A percentile compares a stretch with the other conserved stretches of the same genome.
Evolutionary conservation across 2,888 invertebrate species (phyloP).

Genomic region (Cheilosia vulpina): DNA sequence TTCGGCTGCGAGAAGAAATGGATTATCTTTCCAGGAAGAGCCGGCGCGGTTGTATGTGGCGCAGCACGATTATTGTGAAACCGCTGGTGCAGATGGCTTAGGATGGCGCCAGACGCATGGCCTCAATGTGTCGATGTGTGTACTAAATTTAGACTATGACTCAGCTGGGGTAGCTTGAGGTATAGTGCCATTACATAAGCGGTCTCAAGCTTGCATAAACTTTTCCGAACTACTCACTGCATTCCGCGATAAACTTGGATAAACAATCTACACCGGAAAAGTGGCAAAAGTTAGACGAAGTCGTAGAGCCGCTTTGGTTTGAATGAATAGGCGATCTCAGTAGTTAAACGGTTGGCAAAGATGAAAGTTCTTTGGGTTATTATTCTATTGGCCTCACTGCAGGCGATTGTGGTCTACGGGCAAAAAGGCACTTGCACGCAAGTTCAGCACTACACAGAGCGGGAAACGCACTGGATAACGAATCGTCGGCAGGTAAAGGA

Average conservation of each 20-base stretch:
- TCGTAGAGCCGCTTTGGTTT: background rate
- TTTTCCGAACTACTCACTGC: slow-evolving; percentile 11
- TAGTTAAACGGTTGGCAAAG: slow-evolving; percentile 17
- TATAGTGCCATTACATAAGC: background rate
- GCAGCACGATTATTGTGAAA: background rate
- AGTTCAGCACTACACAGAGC: background rate
- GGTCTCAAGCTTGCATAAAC: background rate
- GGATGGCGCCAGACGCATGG: background rate
- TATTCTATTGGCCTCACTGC: background rate
- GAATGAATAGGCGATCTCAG: slow-evolving; percentile 7
- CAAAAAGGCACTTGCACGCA: background rate
- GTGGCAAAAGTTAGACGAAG: slow-evolving; percentile 4
- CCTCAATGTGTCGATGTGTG: background rate
- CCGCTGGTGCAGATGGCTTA: background rate
- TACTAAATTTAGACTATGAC: background rate
- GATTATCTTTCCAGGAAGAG: slow-evolving; percentile 30
- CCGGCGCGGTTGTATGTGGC: background rate
- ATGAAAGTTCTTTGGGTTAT: slow-evolving; percentile 51
- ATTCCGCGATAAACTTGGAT: slow-evolving; percentile 42
- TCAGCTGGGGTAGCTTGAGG: background rate
- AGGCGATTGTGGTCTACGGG: background rate
- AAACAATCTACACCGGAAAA: slow-evolving; percentile 61
- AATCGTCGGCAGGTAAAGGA: background rate
- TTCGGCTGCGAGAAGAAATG: background rate
- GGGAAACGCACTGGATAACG: background rate